Percentiles rank a stretch among this genome's conserved stretches.
phyloP scores from a whole-genome alignment of 2,888 invertebrate genomes.

The Phortica magna region DNA sequence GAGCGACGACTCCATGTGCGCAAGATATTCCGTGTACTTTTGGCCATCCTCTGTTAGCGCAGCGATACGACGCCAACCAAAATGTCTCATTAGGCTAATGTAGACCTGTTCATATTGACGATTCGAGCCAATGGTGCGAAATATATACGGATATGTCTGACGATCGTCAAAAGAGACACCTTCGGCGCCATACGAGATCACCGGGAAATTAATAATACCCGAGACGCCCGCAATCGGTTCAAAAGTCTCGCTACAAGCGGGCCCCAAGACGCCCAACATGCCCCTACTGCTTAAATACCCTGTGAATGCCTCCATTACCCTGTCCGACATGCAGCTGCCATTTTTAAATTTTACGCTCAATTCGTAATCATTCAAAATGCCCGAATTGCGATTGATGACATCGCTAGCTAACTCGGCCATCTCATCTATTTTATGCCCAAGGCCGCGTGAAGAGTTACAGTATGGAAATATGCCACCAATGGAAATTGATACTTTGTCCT shows the following conservation, averaged over 20 bases:
- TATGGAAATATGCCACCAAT: slow-evolving; percentile 81
- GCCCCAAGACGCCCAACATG: slow-evolving; percentile 86
- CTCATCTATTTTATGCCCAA: slow-evolving; percentile 79
- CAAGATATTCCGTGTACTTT: slow-evolving; percentile 87
- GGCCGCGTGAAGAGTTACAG: slow-evolving; percentile 80
- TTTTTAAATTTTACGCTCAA: slow-evolving; percentile 77
- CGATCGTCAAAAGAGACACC: slow-evolving; percentile 85
- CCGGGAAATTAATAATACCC: slow-evolving; percentile 84
- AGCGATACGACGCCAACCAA: slow-evolving; percentile 86
- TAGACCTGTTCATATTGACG: slow-evolving; percentile 82
- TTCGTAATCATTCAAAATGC: slow-evolving; percentile 81
- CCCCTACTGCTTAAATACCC: slow-evolving; percentile 81
- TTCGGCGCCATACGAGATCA: slow-evolving; percentile 89
- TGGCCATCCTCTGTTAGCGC: slow-evolving; percentile 89
- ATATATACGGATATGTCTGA: slow-evolving; percentile 86
- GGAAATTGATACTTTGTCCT: slow-evolving; percentile 45
- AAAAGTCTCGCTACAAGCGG: slow-evolving; percentile 89
- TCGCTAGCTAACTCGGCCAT: slow-evolving; percentile 83
- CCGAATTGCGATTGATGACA: slow-evolving; percentile 82
- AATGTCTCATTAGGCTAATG: slow-evolving; percentile 80
- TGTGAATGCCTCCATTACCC: slow-evolving; percentile 87
- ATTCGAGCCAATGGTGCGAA: slow-evolving; percentile 88
- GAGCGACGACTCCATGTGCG: slow-evolving; percentile 83
- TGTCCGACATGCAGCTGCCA: slow-evolving; percentile 85
- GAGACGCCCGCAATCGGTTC: slow-evolving; percentile 88